A percentile compares a stretch with the other conserved stretches of the same genome.
Evolutionary conservation across 1,140 invertebrate genomes (phyloP).

Genomic region (Glomeris maerens): DNA sequence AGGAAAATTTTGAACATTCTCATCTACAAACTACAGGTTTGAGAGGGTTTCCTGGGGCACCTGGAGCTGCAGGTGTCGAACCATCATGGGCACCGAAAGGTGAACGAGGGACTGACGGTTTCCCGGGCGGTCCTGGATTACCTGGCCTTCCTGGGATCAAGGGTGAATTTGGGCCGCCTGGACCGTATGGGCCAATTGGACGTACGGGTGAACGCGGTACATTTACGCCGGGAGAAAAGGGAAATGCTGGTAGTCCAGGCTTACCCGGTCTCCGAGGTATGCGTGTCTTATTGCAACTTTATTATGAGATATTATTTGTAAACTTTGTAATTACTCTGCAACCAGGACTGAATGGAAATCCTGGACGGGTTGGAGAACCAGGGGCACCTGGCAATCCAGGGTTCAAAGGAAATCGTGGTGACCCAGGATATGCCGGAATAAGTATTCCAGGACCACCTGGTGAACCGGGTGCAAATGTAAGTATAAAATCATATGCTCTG

Average conservation of each 20-base stretch:
- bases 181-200: no score
- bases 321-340: constrained; percentile 23
- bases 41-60: constrained; percentile 17
- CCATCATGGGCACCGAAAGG: constrained; percentile 9
- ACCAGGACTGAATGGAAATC: constrained; percentile 39
- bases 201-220: background rate
- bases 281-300: background rate
- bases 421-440: constrained; percentile 10
- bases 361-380: constrained; percentile 39
- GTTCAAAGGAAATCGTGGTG: constrained; percentile 8
- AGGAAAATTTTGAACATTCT: no score
- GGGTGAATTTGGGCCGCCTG: no score
- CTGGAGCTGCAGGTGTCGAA: constrained; percentile 13
- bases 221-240: no score
- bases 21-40: background rate
- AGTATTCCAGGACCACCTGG: constrained; percentile 20
- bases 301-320: background rate
- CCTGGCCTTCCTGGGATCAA: no score
- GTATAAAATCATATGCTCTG: constrained; percentile 1
- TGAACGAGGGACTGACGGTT: constrained; percentile 2
- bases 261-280: constrained; percentile 19
- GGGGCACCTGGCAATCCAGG: constrained; percentile 7
- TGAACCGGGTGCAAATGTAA: background rate
- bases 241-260: constrained; percentile 20
- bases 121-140: constrained; percentile 26